Conservation (phyloP, 2,888 invertebrate genomes). For the Pedicia rivosa region DNA sequence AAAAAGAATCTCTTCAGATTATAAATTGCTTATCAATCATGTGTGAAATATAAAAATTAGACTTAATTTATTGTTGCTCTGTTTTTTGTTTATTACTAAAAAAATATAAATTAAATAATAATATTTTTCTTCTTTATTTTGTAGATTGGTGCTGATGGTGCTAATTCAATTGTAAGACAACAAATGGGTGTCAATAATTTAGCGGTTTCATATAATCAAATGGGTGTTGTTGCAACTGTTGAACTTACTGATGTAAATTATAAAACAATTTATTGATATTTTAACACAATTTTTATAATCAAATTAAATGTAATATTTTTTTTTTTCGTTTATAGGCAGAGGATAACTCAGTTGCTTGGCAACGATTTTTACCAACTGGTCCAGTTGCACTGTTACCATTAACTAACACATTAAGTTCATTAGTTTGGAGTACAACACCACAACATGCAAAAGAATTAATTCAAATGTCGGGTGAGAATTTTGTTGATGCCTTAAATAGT, state of each 20-base stretch:
- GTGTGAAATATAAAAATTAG: no score
- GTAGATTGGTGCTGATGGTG: conserved; percentile 90
- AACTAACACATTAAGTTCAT: conserved; percentile 56
- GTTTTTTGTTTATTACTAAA: no score
- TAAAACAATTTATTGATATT: no score
- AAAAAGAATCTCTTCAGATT: no score
- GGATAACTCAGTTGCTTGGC: conserved; percentile 86
- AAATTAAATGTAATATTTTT: conserved; percentile 5
- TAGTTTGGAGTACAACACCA: conserved; percentile 85
- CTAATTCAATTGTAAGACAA: conserved; percentile 70
- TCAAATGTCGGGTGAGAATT: conserved; percentile 53
- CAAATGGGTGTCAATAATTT: conserved; percentile 69
- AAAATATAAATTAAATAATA: no score
- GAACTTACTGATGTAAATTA: conserved; percentile 53
- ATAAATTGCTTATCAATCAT: no score
- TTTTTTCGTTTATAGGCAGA: conserved; percentile 34
- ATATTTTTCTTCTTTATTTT: conserved; percentile 6
- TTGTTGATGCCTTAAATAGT: conserved; percentile 76
- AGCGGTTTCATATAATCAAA: conserved; percentile 73
- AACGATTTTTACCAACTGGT: conserved; percentile 82
- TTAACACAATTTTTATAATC: conserved; percentile 3
- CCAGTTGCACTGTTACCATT: conserved; percentile 87
- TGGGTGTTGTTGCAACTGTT: conserved; percentile 85
- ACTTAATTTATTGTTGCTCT: no score
- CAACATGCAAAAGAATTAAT: conserved; percentile 59